Conservation (phyloP, 2,797 vertebrate species). For the Artibeus lituratus region DNA sequence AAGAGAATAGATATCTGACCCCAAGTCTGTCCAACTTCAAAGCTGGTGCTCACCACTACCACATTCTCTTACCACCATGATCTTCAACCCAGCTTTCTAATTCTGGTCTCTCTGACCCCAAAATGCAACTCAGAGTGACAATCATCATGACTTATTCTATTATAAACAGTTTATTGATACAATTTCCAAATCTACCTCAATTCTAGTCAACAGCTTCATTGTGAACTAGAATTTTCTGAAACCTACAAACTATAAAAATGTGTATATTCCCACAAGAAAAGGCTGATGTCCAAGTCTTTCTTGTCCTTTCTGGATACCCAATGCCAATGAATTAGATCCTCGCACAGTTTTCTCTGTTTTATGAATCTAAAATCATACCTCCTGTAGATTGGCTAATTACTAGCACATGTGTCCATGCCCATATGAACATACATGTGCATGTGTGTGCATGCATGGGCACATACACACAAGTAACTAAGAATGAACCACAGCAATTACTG, state of each 20-base stretch:
- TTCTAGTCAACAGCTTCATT: not conserved
- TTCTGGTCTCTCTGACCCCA: not conserved
- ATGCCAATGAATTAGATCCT: not conserved
- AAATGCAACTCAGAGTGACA: not conserved
- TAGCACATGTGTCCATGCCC: not conserved
- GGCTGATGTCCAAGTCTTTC: not conserved
- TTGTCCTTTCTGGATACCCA: not conserved
- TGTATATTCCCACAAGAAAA: not conserved
- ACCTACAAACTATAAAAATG: not conserved
- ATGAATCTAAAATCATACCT: not conserved
- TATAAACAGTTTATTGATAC: not conserved
- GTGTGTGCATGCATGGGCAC: fast-evolving
- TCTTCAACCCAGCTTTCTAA: not conserved
- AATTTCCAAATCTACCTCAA: not conserved
- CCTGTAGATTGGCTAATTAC: not conserved
- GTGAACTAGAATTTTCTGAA: not conserved
- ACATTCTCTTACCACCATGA: not conserved
- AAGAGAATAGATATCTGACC: not conserved
- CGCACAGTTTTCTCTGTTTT: not conserved
- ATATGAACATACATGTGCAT: no score
- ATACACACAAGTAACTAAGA: not conserved
- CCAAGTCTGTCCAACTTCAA: not conserved
- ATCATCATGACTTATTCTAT: not conserved
- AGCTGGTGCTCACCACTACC: not conserved
- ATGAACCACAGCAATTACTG: not conserved